Base-by-base conservation (phyloP, 1,140 invertebrate species). In the Zophobas morio region DNA sequence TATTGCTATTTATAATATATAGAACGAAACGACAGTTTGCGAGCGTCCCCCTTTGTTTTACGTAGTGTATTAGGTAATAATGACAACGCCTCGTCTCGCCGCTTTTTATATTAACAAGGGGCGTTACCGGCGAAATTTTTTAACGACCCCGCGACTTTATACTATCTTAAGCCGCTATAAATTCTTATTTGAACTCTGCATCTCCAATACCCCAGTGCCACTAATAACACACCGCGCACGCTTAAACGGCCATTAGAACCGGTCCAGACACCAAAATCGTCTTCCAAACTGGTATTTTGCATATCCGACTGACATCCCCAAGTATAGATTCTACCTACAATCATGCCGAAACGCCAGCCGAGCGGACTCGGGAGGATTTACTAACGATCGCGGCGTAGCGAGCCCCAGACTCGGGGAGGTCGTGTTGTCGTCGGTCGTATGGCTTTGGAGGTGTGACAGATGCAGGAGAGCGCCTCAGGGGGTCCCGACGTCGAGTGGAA, bases 1-100 rank as follows among this genome's bases (percentile, higher is more conserved):
- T 73, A 73, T 73, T 73, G 70, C 70, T 73, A 73, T 73, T 73
- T 73, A 73, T 73, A 73, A 73, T 73, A 73, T 73, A 73, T 73
- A 73, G 71, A 40, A 56, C 20, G 71, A 73, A 73, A 39, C 49
- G 71, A 73, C 71, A 73, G 71, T 73, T 73, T 66, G 49, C 71
- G 46, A 51, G 49, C 71, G 71, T 73, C 71, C 71, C 71, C 71
- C 49, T 73, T 73, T 73, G 71, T 73, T 73, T 73, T 73, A 73
- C 56, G 39, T 56, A 73, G 35, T 40, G 71, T 73, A 73, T 73
- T 73, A 73, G 71, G 49, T 73, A 56, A 73, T 73, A 73, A 73
- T 73, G 71, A 73, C 71, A 73, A 73, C 56, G 36, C 71, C 57
- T 70, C 70, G 56, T 71, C 71, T 53, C 6, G 40, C 36, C 56